These are phyloP conservation scores for Chrysolina haemoptera DNA, from an alignment of 2,888 invertebrate species.

Conservation along the genomic window DNA sequence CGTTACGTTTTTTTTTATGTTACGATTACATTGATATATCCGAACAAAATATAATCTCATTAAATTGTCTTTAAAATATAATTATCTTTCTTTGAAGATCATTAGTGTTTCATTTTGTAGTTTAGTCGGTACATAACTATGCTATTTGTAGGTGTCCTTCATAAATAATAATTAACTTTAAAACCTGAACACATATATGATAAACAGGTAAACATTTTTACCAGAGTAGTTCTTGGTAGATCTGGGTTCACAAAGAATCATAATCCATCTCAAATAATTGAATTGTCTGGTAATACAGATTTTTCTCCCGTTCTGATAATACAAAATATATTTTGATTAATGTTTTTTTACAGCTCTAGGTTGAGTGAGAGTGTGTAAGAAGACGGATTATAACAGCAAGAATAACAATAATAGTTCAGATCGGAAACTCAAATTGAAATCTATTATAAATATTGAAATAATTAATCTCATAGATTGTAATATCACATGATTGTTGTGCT, in stretches of 20 bases:
- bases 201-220: too few relatives aligned
- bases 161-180: too few relatives aligned
- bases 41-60: neutral
- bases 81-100: neutral
- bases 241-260: too few relatives aligned
- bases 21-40: neutral
- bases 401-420: constrained; percentile 55
- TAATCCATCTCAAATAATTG: neutral
- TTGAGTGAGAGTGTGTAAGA: constrained; percentile 58
- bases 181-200: too few relatives aligned
- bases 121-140: neutral
- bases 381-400: constrained; percentile 45
- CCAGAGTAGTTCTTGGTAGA: too few relatives aligned
- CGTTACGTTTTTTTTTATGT: neutral
- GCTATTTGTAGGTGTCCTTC: too few relatives aligned
- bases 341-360: constrained; percentile 67
- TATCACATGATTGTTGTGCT: constrained; percentile 67
- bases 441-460: constrained; percentile 61
- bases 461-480: constrained; percentile 67
- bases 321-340: constrained; percentile 45
- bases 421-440: constrained; percentile 57
- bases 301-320: constrained; percentile 18
- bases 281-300: neutral
- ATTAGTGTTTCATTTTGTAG: neutral
- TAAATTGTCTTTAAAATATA: neutral